Conservation (phyloP, 2,888 invertebrate species). For the Ochropacha duplaris region DNA sequence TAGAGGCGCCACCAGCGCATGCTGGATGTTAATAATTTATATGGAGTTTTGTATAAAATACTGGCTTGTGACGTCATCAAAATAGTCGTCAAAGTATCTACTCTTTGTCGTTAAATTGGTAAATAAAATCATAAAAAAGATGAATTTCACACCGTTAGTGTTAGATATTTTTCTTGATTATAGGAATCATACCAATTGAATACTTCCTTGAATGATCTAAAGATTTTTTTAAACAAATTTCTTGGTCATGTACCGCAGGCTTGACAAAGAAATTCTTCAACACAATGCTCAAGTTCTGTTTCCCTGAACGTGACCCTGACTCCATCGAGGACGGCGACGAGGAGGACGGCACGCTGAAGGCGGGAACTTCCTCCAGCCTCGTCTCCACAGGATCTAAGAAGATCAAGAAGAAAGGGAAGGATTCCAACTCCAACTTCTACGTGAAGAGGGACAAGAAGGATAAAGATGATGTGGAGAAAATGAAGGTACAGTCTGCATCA, state of each 20-base stretch:
- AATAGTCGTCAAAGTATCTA: too few relatives aligned
- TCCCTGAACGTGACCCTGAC: slow-evolving; percentile 96
- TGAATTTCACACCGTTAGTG: too few relatives aligned
- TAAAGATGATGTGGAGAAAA: slow-evolving; percentile 97
- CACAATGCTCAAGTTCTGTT: slow-evolving; percentile 98
- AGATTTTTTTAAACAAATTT: too few relatives aligned
- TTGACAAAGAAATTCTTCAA: slow-evolving; percentile 98
- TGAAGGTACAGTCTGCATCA: slow-evolving; percentile 85
- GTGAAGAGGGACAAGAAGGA: slow-evolving; percentile 93
- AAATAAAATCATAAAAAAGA: too few relatives aligned
- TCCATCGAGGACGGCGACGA: slow-evolving; percentile 88
- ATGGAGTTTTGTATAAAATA: too few relatives aligned
- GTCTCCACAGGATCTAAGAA: slow-evolving; percentile 78
- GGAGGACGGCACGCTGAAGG: slow-evolving; percentile 62
- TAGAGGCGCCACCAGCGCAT: too few relatives aligned
- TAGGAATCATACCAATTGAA: too few relatives aligned
- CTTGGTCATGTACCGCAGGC: slow-evolving; percentile 61
- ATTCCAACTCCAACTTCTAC: slow-evolving; percentile 94
- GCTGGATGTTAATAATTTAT: too few relatives aligned
- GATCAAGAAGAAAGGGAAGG: slow-evolving; percentile 82
- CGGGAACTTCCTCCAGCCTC: slow-evolving; percentile 59
- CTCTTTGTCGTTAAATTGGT: too few relatives aligned
- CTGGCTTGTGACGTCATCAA: too few relatives aligned
- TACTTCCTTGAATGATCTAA: too few relatives aligned
- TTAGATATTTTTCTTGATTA: too few relatives aligned